A percentile compares a stretch with the other conserved stretches of the same genome.
Evolutionary conservation across 2,888 invertebrate genomes (phyloP).

Genomic region (Biston stratarius): DNA sequence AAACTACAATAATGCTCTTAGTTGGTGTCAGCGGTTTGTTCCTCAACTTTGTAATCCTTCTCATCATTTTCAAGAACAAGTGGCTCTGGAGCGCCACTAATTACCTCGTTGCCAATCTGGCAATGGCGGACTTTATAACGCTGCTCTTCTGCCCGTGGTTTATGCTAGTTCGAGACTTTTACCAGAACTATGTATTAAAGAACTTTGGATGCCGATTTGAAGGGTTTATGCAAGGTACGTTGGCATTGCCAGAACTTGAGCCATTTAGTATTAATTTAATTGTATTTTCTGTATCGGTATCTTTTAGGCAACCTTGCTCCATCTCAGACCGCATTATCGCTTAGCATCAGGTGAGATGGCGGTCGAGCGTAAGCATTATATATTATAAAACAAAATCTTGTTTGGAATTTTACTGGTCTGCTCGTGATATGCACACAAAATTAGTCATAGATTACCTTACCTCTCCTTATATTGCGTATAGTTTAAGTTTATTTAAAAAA

Average conservation of each 20-base stretch:
- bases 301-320: no score
- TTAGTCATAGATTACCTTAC: no score
- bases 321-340: not conserved
- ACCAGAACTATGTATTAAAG: conserved; percentile 92
- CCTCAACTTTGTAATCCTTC: conserved; percentile 88
- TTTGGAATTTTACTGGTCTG: no score
- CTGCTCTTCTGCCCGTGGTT: conserved; percentile 91
- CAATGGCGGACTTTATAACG: conserved; percentile 89
- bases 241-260: not conserved
- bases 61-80: conserved; percentile 87
- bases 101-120: conserved; percentile 91
- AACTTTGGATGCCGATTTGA: conserved; percentile 91
- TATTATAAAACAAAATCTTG: not conserved
- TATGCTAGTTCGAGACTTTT: conserved; percentile 91
- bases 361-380: no score
- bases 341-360: no score
- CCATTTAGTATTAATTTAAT: not conserved
- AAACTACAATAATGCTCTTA: conserved; percentile 86
- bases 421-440: no score
- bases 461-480: no score
- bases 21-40: conserved; percentile 89
- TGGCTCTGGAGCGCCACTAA: conserved; percentile 90
- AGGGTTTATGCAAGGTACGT: conserved; percentile 90
- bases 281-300: no score
- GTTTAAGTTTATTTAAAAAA: no score